phyloP scores from a whole-genome alignment of 2,113 vertebrate genomes.

The Malurus cyaneus region DNA sequence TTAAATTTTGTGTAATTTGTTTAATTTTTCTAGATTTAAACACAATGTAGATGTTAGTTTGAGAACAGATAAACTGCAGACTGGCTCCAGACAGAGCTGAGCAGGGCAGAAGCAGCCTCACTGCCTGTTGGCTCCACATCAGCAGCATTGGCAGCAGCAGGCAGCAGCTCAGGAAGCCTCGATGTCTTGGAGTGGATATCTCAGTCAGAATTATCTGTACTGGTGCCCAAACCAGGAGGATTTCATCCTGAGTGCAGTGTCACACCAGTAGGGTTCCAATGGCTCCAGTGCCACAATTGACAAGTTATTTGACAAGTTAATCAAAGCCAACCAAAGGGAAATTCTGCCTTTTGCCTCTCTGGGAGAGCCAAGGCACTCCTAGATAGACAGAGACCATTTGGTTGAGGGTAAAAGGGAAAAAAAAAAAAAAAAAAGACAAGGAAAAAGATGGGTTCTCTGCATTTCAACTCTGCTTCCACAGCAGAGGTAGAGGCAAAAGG shows the following conservation, averaged over 20 bases:
- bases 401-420: too few relatives aligned
- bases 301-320: neutral
- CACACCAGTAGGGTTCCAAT: neutral
- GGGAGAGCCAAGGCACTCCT: neutral
- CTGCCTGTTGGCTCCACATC: accelerated
- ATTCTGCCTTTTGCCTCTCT: neutral
- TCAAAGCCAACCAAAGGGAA: neutral
- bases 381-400: neutral
- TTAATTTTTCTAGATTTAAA: neutral
- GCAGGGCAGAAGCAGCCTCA: accelerated
- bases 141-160: accelerated
- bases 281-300: accelerated
- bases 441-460: neutral
- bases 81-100: neutral
- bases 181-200: accelerated
- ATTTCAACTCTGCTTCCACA: neutral
- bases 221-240: neutral
- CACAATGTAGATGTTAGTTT: neutral
- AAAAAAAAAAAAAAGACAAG: neutral
- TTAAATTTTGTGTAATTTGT: too few relatives aligned
- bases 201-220: neutral
- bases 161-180: neutral
- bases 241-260: neutral
- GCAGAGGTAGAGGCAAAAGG: neutral
- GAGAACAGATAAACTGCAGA: neutral